phyloP scores from a whole-genome alignment of 2,888 invertebrate genomes.

The Alitta virens region DNA sequence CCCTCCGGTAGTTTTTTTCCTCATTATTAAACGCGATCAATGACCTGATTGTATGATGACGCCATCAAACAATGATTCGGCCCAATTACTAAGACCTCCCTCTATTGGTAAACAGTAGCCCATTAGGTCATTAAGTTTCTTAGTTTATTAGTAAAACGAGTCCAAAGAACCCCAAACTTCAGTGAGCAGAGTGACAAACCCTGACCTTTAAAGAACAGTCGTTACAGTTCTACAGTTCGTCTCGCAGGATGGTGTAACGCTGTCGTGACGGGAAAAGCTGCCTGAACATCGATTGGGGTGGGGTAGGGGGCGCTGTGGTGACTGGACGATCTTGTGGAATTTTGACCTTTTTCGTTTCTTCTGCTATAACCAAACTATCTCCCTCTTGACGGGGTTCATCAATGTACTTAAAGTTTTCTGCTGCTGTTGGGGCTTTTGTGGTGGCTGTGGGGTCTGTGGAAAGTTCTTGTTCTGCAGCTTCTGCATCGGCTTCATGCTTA shows the following conservation, averaged over 20 bases:
- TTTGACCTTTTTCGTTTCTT: neutral
- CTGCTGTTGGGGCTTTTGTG: neutral
- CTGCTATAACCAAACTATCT: neutral
- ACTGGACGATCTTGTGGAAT: neutral
- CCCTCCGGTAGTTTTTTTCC: no score
- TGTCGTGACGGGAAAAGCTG: slow-evolving; percentile 1
- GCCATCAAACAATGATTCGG: no score
- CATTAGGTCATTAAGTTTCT: no score
- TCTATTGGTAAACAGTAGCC: no score
- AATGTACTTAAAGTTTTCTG: neutral
- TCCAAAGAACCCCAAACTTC: no score
- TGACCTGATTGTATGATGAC: no score
- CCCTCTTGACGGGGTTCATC: neutral
- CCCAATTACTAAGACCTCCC: no score
- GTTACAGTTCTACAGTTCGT: slow-evolving; percentile 15
- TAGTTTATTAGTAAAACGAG: no score
- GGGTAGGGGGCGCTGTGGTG: neutral
- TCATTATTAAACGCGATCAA: no score
- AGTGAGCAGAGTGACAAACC: no score
- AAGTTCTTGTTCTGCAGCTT: neutral
- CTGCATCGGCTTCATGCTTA: neutral
- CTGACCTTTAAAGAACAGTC: no score
- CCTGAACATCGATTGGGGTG: slow-evolving; percentile 14
- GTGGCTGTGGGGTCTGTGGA: neutral
- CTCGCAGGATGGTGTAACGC: slow-evolving; percentile 7